Evolutionary conservation across 37 sponge, comb jelly and placozoan species (phyloP), one percentile per base, ranked within the genome.

Genomic region (Theonella swinhoei): DNA sequence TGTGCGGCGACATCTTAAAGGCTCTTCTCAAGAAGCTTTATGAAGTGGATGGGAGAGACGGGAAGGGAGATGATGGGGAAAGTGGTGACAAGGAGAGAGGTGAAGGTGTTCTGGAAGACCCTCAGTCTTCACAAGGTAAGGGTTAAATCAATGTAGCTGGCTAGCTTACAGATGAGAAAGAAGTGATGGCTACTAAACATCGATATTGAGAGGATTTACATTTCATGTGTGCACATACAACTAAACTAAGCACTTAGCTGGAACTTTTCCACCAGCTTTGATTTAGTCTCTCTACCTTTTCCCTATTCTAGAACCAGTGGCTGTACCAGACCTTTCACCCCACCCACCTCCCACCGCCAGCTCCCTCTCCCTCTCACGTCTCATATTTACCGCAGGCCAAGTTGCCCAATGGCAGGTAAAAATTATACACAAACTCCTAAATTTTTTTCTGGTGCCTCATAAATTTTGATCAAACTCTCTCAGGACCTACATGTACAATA

Each of bases 361-460:
- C 72, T 81, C 77, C 0, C 42, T 93, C 2, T 4, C 76, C 24
- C 76, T 95, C 58, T 65, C 86, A 41, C 91, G 96, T n/a, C 71
- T 95, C 36, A 42, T 92, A 17, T 66, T 66, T 60, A 38, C 41
- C 37, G 79, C 47, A 1, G 96, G 96, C 2, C 84, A 89, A 28
- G 80, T 89, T 37, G 91, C 88, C 1, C 79, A 82, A 38, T 54
- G 64, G 30, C 88, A 87, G 38, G 54, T 47, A 47, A 47, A 14
- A 14, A 47, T n/a, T n/a, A n/a, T n/a, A n/a, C n/a, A n/a, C n/a
- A n/a, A n/a, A n/a, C n/a, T n/a, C n/a, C n/a, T n/a, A n/a, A n/a
- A n/a, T n/a, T n/a, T n/a, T n/a, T n/a, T n/a, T n/a, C n/a, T n/a
- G n/a, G n/a, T n/a, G n/a, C n/a, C n/a, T n/a, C n/a, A n/a, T n/a